Conservation (phyloP, 2,888 invertebrate species). For the Cerceris ruficornis region DNA sequence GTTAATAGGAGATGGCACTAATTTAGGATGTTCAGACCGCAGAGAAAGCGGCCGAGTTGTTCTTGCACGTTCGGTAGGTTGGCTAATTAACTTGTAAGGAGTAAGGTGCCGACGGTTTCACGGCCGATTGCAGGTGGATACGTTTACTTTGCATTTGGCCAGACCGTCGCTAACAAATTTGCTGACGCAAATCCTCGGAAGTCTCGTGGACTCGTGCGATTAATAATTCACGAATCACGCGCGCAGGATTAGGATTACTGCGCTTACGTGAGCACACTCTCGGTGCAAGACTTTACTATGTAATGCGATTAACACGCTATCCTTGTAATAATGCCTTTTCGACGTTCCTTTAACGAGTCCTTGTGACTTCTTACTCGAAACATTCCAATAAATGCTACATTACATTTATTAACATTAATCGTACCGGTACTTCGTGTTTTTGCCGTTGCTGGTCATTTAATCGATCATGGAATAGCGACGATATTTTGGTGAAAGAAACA, state of each 20-base stretch:
- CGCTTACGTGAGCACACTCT: slow-evolving; percentile 47
- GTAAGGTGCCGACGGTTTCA: slow-evolving; percentile 11
- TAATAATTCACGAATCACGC: slow-evolving; percentile 59
- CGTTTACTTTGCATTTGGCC: slow-evolving; percentile 21
- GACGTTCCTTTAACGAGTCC: slow-evolving; percentile 8
- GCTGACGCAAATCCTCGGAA: slow-evolving; percentile 42
- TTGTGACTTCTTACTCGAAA: background rate
- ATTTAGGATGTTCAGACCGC: slow-evolving; percentile 14
- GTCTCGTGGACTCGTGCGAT: slow-evolving; percentile 42
- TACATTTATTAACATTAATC: too few species aligned
- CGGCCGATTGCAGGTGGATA: slow-evolving; percentile 5
- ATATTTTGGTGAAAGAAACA: too few species aligned
- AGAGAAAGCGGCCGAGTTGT: background rate
- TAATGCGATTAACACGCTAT: slow-evolving; percentile 46
- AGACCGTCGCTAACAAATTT: slow-evolving; percentile 25
- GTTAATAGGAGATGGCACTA: too few species aligned
- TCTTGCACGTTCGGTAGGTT: background rate
- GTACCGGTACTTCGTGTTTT: background rate
- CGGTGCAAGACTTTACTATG: slow-evolving; percentile 25
- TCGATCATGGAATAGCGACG: too few species aligned
- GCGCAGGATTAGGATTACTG: slow-evolving; percentile 50
- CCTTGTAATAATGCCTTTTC: slow-evolving; percentile 27
- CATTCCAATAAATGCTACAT: background rate
- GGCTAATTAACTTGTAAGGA: slow-evolving; percentile 32
- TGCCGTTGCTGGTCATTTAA: background rate